phyloP scores from a whole-genome alignment of 2,888 invertebrate genomes.

The Platycnemis pennipes region DNA sequence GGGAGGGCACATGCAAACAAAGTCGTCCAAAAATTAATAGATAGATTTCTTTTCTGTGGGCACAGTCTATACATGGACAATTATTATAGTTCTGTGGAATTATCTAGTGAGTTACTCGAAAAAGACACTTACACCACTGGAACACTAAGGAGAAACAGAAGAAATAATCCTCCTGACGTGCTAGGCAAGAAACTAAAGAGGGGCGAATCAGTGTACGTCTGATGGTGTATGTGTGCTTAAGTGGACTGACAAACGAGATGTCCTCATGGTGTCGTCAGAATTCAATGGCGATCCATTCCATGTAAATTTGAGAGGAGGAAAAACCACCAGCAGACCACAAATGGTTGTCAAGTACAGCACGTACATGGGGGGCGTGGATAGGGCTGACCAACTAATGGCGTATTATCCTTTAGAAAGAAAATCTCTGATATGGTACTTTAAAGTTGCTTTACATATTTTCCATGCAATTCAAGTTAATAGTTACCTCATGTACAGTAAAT shows the following conservation, averaged over 20 bases:
- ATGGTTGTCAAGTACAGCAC: not conserved
- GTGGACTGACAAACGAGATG: not conserved
- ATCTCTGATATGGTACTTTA: not conserved
- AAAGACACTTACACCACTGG: not conserved
- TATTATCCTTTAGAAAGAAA: not conserved
- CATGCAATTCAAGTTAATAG: not conserved
- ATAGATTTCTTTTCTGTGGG: too few relatives aligned
- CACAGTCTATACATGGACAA: too few relatives aligned
- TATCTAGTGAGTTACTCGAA: not conserved
- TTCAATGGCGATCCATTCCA: not conserved
- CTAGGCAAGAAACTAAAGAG: not conserved
- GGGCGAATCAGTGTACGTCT: not conserved
- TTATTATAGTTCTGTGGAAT: not conserved
- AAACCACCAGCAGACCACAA: not conserved
- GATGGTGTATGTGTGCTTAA: not conserved
- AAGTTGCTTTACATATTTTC: not conserved
- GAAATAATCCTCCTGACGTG: not conserved
- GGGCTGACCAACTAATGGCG: not conserved
- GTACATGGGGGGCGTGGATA: conserved; percentile 32
- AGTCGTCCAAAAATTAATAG: too few relatives aligned
- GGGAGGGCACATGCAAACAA: too few relatives aligned
- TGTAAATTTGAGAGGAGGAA: not conserved
- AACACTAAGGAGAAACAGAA: conserved; percentile 7
- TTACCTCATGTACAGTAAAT: not conserved
- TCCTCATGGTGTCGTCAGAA: not conserved